Evolutionary conservation across 1,140 invertebrate genomes (phyloP), one percentile per base, ranked within the genome.

Genomic region (Aphidius gifuensis): DNA sequence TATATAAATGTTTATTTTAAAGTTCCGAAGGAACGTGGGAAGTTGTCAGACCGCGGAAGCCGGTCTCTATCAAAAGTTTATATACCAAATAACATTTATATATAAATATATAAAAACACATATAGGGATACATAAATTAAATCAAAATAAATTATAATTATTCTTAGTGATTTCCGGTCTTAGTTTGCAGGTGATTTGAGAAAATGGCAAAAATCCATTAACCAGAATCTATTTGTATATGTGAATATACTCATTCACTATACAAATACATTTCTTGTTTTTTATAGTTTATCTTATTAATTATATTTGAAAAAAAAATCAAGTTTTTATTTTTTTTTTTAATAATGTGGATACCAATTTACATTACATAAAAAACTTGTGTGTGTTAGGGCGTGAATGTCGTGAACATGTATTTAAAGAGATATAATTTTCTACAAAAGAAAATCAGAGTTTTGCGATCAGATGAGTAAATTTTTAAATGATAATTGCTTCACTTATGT

Each of bases 1-100:
- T 32, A 32, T 32, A 32, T 32, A 32, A 32, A 32, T 32, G 23
- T 32, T 4, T 32, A 32, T 32, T 1, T 32, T 32, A 32, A 32
- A 32, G 23, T 53, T 7, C 2, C 38, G 65, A 55, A 44, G 60
- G 43, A 69, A 72, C 68, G 69, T 69, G 70, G 71, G 71, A 69
- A 71, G 66, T 55, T 62, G 57, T 54, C 49, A 16, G 56, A 59
- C 54, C 39, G 50, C 16, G 16, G 16, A 16, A 16, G 56, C 64
- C 42, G 44, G 46, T 11, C 54, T 45, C 7, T 58, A 50, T 59
- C 53, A 55, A 55, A 44, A 55, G 53, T 55, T 40, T 57, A 44
- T 55, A 50, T 21, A 50, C 48, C 23, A 9, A 46, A 48, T 55
- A 61, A 32, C 21, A 60, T 60, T 49, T 57, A 43, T 50, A 44